Evolutionary conservation across 2,113 vertebrate genomes (phyloP).

Genomic region (Poicephalus meyeri): DNA sequence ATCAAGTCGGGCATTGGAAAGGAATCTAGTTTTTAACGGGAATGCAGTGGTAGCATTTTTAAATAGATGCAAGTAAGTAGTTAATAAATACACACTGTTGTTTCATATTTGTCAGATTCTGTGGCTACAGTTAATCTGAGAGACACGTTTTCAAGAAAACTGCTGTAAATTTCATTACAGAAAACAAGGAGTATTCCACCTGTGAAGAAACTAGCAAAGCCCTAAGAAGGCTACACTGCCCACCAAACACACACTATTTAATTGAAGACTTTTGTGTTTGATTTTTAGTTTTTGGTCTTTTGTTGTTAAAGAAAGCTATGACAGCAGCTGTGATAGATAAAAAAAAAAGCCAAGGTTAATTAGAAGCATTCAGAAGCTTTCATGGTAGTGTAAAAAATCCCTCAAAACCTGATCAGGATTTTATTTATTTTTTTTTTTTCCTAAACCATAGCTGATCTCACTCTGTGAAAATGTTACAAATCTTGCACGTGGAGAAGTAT

Average conservation of each 20-base stretch:
- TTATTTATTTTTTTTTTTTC: not conserved
- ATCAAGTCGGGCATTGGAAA: not conserved
- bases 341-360: not conserved
- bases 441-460: constrained; percentile 4
- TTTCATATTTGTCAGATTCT: constrained; percentile 27
- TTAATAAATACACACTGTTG: not conserved
- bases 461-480: constrained; percentile 49
- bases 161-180: not conserved
- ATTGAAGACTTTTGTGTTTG: not conserved
- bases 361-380: not conserved
- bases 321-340: not conserved
- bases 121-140: constrained; percentile 8
- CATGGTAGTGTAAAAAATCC: not conserved
- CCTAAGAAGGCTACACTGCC: not conserved
- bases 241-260: not conserved
- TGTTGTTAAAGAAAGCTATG: not conserved
- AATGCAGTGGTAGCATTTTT: not conserved
- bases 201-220: not conserved
- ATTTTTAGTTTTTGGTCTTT: not conserved
- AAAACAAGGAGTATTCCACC: not conserved
- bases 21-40: not conserved
- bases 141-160: not conserved
- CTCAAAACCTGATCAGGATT: not conserved
- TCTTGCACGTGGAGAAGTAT: constrained; percentile 7
- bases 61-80: not conserved